Base-by-base conservation (phyloP, 2,888 invertebrate species). In the Calephelis perditalis region DNA sequence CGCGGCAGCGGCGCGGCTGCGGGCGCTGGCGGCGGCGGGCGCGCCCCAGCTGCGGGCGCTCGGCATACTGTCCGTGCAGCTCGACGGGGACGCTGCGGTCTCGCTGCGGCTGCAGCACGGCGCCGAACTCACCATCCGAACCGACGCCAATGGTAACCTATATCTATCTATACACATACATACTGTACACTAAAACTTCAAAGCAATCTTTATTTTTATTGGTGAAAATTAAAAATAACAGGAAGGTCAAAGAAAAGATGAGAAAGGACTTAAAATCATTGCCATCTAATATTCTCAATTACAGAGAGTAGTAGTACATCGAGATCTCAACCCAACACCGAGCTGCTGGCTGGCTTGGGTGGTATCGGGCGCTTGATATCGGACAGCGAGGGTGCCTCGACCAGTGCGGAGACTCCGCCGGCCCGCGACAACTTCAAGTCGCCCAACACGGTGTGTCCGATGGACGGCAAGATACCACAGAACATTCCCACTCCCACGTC, bases 1-100 rank as follows among this genome's bases (percentile, higher is more conserved):
- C 83, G 98, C 98, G 91, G 98, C 98, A 79, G 98, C 98, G 79
- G 92, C 95, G 76, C 94, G 97, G 72, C 92, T 99, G 78, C 94
- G 97, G 74, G 96, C 96, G 86, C 92, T 99, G 81, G 98, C 98
- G 69, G 95, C 96, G 77, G 96, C 97, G 84, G 97, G 98, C 70
- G 96, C 97, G 76, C 93, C 95, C 69, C 95, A 95, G 73, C 93
- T 99, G 75, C 94, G 96, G 66, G 96, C 97, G 76, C 94, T 99
- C 77, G 98, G 98, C 69, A 97, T 99, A 73, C 94, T 98, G 66
- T 97, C 98, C 72, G 98, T 99, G 77, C 98, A 99, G 92, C 94
- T 98, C 74, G 98, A 96, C 89, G 96, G 96, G 70, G 96, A 96
- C 90, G 95, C 96, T 79, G 95, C 95, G 76, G 93, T 94, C 75